Base-by-base conservation (phyloP, 2,888 invertebrate species). In the Platerodrilus igneus region DNA sequence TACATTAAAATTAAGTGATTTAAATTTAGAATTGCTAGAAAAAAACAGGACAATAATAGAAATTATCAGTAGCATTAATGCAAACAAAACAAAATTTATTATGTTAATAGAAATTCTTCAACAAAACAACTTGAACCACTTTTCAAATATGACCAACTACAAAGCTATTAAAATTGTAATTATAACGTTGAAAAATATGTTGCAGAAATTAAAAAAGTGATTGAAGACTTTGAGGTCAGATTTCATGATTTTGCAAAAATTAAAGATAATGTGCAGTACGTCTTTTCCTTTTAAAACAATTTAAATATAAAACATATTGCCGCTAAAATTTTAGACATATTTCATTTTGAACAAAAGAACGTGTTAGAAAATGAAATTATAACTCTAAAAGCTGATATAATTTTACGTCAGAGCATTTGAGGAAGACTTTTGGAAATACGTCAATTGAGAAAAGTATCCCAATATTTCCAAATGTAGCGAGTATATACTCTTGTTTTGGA, bases 391-490 rank as follows among this genome's bases (percentile, higher is more conserved):
- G 19, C 33, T 43, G 46, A 48, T 37, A 20, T 45, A 37, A 38
- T 37, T 34, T 47, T 47, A 49, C 39, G 39, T 33, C 42, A 46
- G 38, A 34, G 11, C 37, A 49, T 13, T 41, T 41, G 40, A 41
- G 14, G 41, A 47, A 33, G 25, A 35, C 41, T 49, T 47, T 43
- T 47, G 46, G 43, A 47, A 47, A 44, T 46, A 40, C 13, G 40
- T 45, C 11, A 41, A 42, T 15, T 34, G 30, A 40, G 38, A 47
- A 46, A 47, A 47, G n/a, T n/a, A n/a, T n/a, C n/a, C n/a, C n/a
- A n/a, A n/a, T n/a, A n/a, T n/a, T n/a, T n/a, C n/a, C n/a, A n/a
- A n/a, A n/a, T n/a, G n/a, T n/a, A n/a, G n/a, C n/a, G n/a, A n/a
- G n/a, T n/a, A n/a, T n/a, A n/a, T n/a, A n/a, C n/a, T n/a, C n/a